These are phyloP conservation scores for Drosophila atroscutellata DNA, from an alignment of 2,888 invertebrate genomes.

Conservation along the genomic window DNA sequence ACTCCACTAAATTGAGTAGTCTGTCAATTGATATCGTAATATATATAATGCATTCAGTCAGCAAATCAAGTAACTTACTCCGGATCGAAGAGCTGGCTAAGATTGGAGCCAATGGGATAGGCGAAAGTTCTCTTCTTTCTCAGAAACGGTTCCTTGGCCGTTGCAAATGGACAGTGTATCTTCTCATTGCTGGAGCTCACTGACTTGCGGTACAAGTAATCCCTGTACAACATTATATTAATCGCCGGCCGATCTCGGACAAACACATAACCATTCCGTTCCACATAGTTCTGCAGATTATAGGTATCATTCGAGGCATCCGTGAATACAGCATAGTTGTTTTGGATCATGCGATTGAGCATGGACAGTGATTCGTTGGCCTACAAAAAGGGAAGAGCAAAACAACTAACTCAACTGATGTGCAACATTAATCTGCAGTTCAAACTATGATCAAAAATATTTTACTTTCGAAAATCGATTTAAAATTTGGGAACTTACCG, in stretches of 20 bases:
- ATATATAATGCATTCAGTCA: background rate
- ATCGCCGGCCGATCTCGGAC: constrained; percentile 90
- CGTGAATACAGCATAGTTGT: constrained; percentile 83
- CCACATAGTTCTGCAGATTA: constrained; percentile 85
- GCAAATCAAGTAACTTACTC: constrained; percentile 86
- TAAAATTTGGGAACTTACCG: constrained; percentile 84
- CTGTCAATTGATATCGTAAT: constrained; percentile 85
- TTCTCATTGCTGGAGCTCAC: constrained; percentile 87
- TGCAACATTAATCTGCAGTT: background rate
- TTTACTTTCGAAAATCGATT: background rate
- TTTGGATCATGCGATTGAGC: constrained; percentile 81
- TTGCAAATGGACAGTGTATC: constrained; percentile 91
- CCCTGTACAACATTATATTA: constrained; percentile 89
- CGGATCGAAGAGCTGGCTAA: constrained; percentile 88
- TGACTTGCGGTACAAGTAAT: constrained; percentile 88
- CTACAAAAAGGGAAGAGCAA: constrained; percentile 48
- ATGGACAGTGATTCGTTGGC: constrained; percentile 82
- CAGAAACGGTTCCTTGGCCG: constrained; percentile 89
- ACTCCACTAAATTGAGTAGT: constrained; percentile 89
- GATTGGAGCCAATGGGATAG: constrained; percentile 88
- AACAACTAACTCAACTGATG: fast-evolving
- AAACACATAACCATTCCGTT: constrained; percentile 86
- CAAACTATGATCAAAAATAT: background rate
- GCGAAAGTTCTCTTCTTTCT: constrained; percentile 90
- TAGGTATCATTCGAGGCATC: constrained; percentile 82